Evolutionary conservation across 2,797 vertebrate genomes (phyloP).

Genomic region (Sylvilagus floridanus): DNA sequence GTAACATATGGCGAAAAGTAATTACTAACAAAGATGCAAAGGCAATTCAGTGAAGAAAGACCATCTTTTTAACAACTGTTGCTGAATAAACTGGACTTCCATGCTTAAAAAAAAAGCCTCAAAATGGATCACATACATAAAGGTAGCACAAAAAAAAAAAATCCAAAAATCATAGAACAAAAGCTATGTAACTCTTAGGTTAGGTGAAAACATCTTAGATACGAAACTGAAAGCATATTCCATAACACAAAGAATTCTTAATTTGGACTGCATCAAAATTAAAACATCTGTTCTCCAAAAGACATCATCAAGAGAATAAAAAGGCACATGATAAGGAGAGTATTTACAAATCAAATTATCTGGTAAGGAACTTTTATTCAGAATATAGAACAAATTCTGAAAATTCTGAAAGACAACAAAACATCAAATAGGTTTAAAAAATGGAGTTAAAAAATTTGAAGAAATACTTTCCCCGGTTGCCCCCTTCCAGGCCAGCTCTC

Average conservation of each 20-base stretch:
- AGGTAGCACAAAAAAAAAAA: neutral
- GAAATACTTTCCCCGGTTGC: neutral
- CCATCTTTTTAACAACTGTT: neutral
- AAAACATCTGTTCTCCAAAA: neutral
- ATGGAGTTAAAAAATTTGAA: neutral
- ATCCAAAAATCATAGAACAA: neutral
- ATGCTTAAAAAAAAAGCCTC: neutral
- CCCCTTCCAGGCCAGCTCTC: too few species aligned
- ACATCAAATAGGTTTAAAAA: neutral
- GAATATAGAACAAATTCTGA: neutral
- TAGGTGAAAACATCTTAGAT: neutral
- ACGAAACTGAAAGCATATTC: neutral
- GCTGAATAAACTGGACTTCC: neutral
- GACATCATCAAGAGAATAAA: neutral
- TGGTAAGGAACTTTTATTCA: neutral
- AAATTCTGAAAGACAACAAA: conserved; percentile 4
- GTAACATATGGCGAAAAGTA: too few species aligned
- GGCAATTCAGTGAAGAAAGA: neutral
- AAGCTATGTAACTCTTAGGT: neutral
- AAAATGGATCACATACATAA: neutral
- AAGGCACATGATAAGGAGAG: neutral
- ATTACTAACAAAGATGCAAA: neutral
- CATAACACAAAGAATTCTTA: neutral
- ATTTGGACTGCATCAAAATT: neutral
- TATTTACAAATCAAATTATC: neutral